These are phyloP conservation scores for Setipinna tenuifilis DNA, from an alignment of 2,797 vertebrate species.

Conservation along the genomic window DNA sequence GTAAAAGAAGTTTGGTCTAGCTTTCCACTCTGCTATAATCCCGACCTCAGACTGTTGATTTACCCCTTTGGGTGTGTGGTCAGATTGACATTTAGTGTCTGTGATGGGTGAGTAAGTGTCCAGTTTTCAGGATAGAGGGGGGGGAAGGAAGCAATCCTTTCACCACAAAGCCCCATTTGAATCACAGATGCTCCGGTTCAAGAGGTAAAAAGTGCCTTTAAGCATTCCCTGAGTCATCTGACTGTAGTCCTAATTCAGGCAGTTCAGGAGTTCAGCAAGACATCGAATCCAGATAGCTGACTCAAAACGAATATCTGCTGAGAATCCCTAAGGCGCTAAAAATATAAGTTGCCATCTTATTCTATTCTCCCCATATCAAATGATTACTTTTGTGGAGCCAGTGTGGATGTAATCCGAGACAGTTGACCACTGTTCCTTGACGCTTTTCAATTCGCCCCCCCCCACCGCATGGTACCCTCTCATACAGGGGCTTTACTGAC, in stretches of 20 bases:
- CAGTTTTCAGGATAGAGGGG: background rate
- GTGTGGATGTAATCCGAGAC: background rate
- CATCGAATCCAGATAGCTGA: background rate
- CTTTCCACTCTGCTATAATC: background rate
- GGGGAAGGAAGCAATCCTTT: background rate
- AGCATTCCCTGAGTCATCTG: background rate
- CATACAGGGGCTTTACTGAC: background rate
- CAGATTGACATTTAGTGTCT: background rate
- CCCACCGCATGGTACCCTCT: background rate
- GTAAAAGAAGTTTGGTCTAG: background rate
- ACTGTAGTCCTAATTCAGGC: background rate
- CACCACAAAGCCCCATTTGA: slow-evolving; percentile 2
- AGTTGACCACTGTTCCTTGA: background rate
- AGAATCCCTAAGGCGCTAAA: background rate
- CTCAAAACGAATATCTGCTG: background rate
- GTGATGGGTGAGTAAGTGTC: background rate
- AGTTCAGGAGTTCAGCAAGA: background rate
- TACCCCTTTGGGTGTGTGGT: background rate
- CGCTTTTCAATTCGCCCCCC: background rate
- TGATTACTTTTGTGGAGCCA: background rate
- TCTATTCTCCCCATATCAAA: background rate
- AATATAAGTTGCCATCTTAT: background rate
- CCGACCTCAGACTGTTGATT: background rate
- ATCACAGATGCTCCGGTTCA: background rate
- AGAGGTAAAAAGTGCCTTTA: background rate